These are phyloP conservation scores for Oryzias javanicus DNA, from an alignment of 2,113 vertebrate species.

Conservation along the genomic window DNA sequence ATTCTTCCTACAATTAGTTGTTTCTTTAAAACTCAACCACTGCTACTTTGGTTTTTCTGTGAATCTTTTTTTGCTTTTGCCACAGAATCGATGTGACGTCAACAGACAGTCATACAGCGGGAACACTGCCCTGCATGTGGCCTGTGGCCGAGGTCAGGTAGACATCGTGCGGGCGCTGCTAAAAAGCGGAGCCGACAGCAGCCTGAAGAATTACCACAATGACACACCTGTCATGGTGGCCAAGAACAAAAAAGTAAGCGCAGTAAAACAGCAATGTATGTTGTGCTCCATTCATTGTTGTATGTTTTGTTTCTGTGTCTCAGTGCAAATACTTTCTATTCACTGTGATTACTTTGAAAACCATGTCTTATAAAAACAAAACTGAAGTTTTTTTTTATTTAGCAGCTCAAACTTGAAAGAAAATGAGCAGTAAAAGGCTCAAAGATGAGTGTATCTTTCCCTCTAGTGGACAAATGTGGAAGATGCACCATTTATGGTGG, in stretches of 20 bases:
- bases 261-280: background rate
- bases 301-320: conserved; percentile 1
- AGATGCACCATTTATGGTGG: conserved; percentile 15
- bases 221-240: conserved; percentile 89
- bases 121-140: conserved; percentile 86
- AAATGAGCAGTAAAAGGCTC: background rate
- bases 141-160: conserved; percentile 84
- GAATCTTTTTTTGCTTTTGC: conserved; percentile 15
- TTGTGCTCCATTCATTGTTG: background rate
- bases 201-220: conserved; percentile 90
- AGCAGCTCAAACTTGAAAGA: no score
- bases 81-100: conserved; percentile 84
- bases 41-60: conserved; percentile 6
- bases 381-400: background rate
- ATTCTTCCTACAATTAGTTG: conserved; percentile 13
- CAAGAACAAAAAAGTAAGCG: conserved; percentile 81
- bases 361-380: conserved; percentile 4
- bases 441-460: conserved; percentile 37
- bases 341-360: no score
- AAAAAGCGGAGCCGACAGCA: conserved; percentile 84
- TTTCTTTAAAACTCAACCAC: conserved; percentile 7
- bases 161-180: conserved; percentile 82
- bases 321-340: no score
- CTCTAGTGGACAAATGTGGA: conserved; percentile 53
- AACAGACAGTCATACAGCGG: conserved; percentile 87